Percentiles rank a stretch among this genome's conserved stretches.
These are phyloP conservation scores for Enteromius mattozi DNA, from an alignment of 2,797 vertebrate genomes.

Conservation along the genomic window DNA sequence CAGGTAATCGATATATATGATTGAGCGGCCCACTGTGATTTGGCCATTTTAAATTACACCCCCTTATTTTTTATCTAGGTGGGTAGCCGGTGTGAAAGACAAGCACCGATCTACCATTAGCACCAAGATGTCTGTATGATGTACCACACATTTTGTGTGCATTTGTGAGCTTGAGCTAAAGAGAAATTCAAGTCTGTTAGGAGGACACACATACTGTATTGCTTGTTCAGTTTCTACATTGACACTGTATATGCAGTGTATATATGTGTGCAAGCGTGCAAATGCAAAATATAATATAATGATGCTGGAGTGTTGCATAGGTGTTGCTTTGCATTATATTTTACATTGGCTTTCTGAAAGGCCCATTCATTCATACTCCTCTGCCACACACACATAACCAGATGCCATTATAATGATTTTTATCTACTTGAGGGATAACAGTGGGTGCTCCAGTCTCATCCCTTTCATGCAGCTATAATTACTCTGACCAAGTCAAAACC, in stretches of 20 bases:
- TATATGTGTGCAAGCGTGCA: background rate
- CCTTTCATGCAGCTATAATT: conserved; percentile 26
- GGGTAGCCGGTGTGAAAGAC: conserved; percentile 13
- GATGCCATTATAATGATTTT: conserved; percentile 36
- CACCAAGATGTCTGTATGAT: background rate
- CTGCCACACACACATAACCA: background rate
- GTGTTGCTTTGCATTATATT: conserved; percentile 22
- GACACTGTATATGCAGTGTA: background rate
- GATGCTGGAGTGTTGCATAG: background rate
- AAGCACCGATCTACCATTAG: background rate
- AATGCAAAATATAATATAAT: background rate
- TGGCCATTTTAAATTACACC: conserved; percentile 43
- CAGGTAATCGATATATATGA: conserved; percentile 64
- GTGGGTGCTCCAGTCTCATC: background rate
- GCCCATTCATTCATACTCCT: background rate
- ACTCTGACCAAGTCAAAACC: conserved; percentile 17
- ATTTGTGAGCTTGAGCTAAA: background rate
- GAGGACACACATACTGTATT: no score
- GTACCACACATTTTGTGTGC: background rate
- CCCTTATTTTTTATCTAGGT: conserved; percentile 35
- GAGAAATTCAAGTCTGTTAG: background rate
- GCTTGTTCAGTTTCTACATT: background rate
- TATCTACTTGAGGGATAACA: conserved; percentile 28
- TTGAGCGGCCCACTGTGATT: conserved; percentile 57
- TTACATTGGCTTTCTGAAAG: conserved; percentile 19